phyloP scores from a whole-genome alignment of 2,113 vertebrate species.

The Rhabdomys dilectus region DNA sequence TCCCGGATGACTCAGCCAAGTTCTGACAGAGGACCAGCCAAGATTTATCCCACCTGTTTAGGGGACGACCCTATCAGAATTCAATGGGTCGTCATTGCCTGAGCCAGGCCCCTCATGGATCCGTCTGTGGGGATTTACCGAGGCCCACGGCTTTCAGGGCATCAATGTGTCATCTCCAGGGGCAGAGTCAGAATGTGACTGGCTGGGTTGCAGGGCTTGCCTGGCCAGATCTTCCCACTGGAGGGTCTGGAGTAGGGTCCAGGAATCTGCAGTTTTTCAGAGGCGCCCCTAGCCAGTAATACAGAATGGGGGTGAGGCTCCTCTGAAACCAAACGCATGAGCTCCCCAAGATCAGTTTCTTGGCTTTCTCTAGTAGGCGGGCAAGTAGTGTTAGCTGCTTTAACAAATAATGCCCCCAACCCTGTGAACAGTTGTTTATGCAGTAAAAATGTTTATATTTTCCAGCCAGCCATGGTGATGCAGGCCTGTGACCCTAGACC shows the following conservation, averaged over 20 bases:
- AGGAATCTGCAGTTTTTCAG: background rate
- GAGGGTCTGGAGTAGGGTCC: background rate
- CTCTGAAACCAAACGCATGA: background rate
- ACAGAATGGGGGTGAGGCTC: background rate
- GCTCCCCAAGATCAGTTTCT: background rate
- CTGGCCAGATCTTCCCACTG: too few relatives aligned
- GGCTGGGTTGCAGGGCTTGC: background rate
- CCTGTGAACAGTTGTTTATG: fast-evolving
- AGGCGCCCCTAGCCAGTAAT: background rate
- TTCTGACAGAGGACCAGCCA: slow-evolving; percentile 74
- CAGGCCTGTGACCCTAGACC: background rate
- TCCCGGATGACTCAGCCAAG: slow-evolving; percentile 74
- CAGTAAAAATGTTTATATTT: background rate
- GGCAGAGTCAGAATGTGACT: background rate
- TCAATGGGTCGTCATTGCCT: slow-evolving; percentile 47
- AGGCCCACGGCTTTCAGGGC: background rate
- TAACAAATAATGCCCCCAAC: fast-evolving
- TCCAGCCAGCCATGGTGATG: background rate
- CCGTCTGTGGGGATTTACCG: slow-evolving; percentile 41
- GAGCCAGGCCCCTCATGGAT: slow-evolving; percentile 44
- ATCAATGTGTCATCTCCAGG: background rate
- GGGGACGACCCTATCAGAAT: slow-evolving; percentile 76
- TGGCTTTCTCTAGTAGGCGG: background rate
- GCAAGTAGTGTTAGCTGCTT: background rate
- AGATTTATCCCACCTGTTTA: slow-evolving; percentile 77